Evolutionary conservation across 2,797 vertebrate species (phyloP), one percentile per base, ranked within the genome.

Genomic region (Takifugu ocellatus): DNA sequence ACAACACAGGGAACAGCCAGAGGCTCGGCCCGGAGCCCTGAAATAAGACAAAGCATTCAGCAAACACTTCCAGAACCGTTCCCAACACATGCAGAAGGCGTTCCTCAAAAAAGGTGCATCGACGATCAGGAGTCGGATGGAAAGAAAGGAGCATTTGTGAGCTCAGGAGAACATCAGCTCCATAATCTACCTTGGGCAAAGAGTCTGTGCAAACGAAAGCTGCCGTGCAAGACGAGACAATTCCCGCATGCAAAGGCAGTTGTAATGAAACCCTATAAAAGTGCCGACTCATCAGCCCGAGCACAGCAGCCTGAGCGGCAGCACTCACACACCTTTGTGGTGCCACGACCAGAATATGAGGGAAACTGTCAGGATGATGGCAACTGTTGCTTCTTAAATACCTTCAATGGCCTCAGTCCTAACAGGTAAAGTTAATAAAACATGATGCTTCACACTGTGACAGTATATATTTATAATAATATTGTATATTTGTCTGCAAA

Each of bases 251-350:
- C 54, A 70, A 60, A 77, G 53, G 49, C 59, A 42, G 59, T 1
- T 33, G 54, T 61, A 74, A 59, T 56, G 59, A 75, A 82, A 69
- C 10, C 24, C 11, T 26, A 17, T 16, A 59, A 62, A 12, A 49
- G 53, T 59, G 67, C 79, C 84, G 84, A 88, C 56, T 85, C 81
- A 81, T 60, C 33, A 45, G 21, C n/a, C 49, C n/a, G 26, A 50
- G 12, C 2, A 16, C 42, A 45, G n/a, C 42, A 21, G 21, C 21
- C 15, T 5, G 16, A 45, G 44, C 44, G 16, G 14, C 42, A 43
- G n/a, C 47, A 48, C 14, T 25, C 47, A 48, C 8, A 33, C 33
- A 8, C 8, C 33, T 33, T 11, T 11, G 8, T 2, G 33, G 33
- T 33, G 33, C 33, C 33, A 33, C 2, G 7, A 11, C 33, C 33